Conservation (phyloP, 2,888 invertebrate genomes). For the Bibio marci region DNA sequence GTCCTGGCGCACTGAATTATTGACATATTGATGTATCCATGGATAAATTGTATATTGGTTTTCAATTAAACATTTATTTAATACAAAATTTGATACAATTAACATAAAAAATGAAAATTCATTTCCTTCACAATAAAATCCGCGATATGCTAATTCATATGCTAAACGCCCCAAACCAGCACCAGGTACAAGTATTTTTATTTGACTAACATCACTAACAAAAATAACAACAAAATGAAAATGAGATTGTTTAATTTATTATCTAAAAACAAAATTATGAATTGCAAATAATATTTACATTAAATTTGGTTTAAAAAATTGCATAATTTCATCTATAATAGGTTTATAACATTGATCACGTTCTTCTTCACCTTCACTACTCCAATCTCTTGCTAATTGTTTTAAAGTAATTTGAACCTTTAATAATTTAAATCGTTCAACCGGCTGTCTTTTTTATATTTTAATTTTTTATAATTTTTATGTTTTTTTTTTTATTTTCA, state of each 20-base stretch:
- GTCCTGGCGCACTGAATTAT: slow-evolving; percentile 65
- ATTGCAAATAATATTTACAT: slow-evolving; percentile 26
- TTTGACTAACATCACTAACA: slow-evolving; percentile 22
- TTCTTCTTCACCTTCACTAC: slow-evolving; percentile 63
- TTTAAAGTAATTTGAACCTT: slow-evolving; percentile 86
- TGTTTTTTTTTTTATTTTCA: slow-evolving; percentile 1
- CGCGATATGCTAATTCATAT: slow-evolving; percentile 79
- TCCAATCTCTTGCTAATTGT: slow-evolving; percentile 97
- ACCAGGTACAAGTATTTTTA: slow-evolving; percentile 82
- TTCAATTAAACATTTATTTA: slow-evolving; percentile 45
- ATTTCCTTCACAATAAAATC: slow-evolving; percentile 90
- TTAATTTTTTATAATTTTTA: slow-evolving; percentile 1
- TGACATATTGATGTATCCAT: slow-evolving; percentile 89
- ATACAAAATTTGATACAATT: slow-evolving; percentile 86
- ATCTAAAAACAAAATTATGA: background rate
- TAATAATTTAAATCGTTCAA: slow-evolving; percentile 22
- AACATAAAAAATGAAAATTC: slow-evolving; percentile 97
- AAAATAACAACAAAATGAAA: slow-evolving; percentile 1
- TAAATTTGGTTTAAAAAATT: slow-evolving; percentile 47
- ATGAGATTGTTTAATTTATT: slow-evolving; percentile 1
- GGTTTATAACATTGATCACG: slow-evolving; percentile 76
- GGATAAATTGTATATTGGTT: slow-evolving; percentile 76
- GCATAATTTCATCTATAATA: slow-evolving; percentile 66
- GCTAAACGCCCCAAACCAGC: slow-evolving; percentile 91
- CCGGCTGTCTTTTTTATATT: background rate